phyloP scores from a whole-genome alignment of 2,888 invertebrate genomes.

The Eupithecia inturbata region DNA sequence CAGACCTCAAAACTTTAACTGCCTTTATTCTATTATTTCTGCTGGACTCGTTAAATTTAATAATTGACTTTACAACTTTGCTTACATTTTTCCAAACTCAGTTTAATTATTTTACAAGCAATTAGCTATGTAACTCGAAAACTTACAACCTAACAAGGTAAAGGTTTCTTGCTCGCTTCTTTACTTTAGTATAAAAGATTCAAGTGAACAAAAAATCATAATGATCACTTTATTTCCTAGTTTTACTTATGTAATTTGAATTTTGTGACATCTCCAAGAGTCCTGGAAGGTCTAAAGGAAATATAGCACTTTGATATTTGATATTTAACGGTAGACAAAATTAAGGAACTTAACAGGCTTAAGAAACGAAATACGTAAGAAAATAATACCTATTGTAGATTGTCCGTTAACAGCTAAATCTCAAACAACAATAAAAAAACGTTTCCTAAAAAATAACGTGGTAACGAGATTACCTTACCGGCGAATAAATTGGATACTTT shows the following conservation, averaged over 20 bases:
- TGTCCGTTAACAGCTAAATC: not conserved
- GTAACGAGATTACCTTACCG: conserved; percentile 18
- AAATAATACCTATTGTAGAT: not conserved
- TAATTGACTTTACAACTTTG: conserved; percentile 18
- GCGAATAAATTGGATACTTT: conserved; percentile 31
- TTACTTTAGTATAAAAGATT: no score
- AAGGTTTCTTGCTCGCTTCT: no score
- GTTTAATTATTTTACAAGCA: not conserved
- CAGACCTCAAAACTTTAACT: conserved; percentile 32
- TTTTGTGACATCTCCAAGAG: no score
- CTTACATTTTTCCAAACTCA: not conserved
- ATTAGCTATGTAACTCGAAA: not conserved
- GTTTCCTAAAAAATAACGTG: conserved; percentile 22
- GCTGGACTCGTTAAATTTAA: conserved; percentile 30
- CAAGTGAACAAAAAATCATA: no score
- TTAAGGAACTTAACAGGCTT: not conserved
- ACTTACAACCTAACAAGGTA: no score
- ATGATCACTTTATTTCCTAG: no score
- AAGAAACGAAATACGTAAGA: not conserved
- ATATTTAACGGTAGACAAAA: no score
- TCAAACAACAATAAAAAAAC: not conserved
- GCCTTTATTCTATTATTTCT: conserved; percentile 35
- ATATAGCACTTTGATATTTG: no score
- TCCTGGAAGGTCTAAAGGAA: no score
- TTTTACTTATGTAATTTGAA: no score